Evolutionary conservation across 2,797 vertebrate genomes (phyloP).

Genomic region (Anisognathus igniventris): DNA sequence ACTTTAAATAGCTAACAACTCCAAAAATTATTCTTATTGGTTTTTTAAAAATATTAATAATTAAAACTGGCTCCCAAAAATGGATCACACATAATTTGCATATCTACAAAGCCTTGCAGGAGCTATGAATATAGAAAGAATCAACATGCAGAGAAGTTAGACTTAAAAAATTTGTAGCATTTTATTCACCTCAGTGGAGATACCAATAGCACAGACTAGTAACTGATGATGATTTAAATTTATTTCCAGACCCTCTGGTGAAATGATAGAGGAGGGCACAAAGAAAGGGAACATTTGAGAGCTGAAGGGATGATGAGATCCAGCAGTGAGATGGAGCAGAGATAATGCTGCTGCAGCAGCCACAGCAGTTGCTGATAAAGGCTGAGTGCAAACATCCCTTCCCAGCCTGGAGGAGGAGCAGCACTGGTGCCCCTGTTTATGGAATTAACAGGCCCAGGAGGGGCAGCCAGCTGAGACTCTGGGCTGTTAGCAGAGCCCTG

Average conservation of each 20-base stretch:
- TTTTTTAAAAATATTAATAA: constrained; percentile 14
- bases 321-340: neutral
- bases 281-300: neutral
- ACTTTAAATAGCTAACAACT: neutral
- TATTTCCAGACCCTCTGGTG: neutral
- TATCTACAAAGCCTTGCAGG: neutral
- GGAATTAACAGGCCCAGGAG: neutral
- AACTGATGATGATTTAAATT: neutral
- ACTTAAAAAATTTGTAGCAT: neutral
- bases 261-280: neutral
- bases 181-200: neutral
- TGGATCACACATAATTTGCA: neutral
- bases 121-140: neutral
- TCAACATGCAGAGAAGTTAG: neutral
- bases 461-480: neutral
- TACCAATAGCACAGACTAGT: neutral
- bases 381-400: neutral
- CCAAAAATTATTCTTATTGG: neutral
- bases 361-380: neutral
- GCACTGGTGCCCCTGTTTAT: neutral
- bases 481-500: neutral
- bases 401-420: neutral
- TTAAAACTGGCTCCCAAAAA: neutral
- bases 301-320: neutral
- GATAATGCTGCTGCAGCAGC: neutral